Conservation (phyloP, 2,797 vertebrate species). For the Jordanella pulchra region DNA sequence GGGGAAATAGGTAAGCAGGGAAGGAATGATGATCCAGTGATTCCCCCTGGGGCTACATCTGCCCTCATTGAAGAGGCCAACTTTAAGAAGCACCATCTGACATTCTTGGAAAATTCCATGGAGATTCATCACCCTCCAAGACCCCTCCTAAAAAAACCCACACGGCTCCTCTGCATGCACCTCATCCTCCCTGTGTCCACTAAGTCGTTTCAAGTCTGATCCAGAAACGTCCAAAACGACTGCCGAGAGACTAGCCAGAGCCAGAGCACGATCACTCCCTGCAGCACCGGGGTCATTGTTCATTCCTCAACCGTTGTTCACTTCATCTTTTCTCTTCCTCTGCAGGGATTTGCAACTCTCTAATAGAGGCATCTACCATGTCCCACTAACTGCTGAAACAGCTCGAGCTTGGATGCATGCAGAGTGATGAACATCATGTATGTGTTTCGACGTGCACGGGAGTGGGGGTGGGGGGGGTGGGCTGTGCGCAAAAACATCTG, state of each 20-base stretch:
- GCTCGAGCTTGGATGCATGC: constrained; percentile 65
- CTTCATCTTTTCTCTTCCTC: constrained; percentile 54
- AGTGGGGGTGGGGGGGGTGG: constrained; percentile 39
- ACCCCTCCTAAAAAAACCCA: constrained; percentile 40
- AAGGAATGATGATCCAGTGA: constrained; percentile 71
- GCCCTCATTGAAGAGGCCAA: constrained; percentile 54
- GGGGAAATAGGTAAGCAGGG: constrained; percentile 63
- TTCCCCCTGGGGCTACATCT: constrained; percentile 75
- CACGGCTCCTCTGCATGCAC: constrained; percentile 20
- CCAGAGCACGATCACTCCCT: constrained; percentile 29
- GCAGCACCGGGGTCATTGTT: constrained; percentile 62
- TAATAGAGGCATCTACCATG: constrained; percentile 74
- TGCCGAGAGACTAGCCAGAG: constrained; percentile 60
- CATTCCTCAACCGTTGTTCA: constrained; percentile 56
- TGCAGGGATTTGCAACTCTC: constrained; percentile 63
- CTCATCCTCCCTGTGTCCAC: constrained; percentile 27
- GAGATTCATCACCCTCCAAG: constrained; percentile 62
- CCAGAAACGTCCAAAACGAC: constrained; percentile 66
- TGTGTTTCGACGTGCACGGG: constrained; percentile 24
- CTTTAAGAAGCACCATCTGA: constrained; percentile 55
- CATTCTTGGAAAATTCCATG: constrained; percentile 71
- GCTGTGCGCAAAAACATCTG: too few species aligned
- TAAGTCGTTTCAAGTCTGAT: constrained; percentile 50
- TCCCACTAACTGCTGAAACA: constrained; percentile 72
- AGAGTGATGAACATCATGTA: constrained; percentile 30